Evolutionary conservation across 1,140 invertebrate genomes (phyloP).

Genomic region (Drosophila grimshawi): DNA sequence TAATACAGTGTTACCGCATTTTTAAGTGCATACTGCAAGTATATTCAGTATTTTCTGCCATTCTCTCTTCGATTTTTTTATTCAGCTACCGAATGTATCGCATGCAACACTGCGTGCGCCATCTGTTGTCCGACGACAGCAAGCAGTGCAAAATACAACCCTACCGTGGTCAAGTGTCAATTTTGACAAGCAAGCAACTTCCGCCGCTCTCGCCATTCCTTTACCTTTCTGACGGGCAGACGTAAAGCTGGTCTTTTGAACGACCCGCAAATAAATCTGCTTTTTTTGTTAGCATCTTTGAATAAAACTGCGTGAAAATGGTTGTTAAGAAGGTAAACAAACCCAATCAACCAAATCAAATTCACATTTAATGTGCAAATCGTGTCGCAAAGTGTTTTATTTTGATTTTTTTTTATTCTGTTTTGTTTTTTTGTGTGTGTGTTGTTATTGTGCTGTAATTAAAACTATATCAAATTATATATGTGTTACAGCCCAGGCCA

Average conservation of each 20-base stretch:
- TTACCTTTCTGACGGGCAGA: constrained; percentile 84
- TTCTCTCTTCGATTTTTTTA: neutral
- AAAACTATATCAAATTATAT: constrained; percentile 31
- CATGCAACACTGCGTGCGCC: constrained; percentile 29
- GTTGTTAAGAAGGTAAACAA: constrained; percentile 84
- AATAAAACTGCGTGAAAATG: constrained; percentile 79
- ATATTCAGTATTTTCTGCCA: neutral
- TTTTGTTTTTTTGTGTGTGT: constrained; percentile 54
- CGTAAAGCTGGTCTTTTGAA: constrained; percentile 79
- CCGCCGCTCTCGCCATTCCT: constrained; percentile 75
- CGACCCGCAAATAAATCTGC: constrained; percentile 74
- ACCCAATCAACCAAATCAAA: constrained; percentile 27
- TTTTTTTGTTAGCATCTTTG: constrained; percentile 71
- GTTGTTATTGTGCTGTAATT: constrained; percentile 24
- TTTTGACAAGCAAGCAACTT: constrained; percentile 64
- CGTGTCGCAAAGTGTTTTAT: constrained; percentile 12
- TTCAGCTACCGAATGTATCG: constrained; percentile 21
- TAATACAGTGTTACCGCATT: constrained; percentile 27
- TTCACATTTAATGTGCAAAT: constrained; percentile 28
- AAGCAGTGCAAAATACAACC: constrained; percentile 40
- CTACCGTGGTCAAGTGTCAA: constrained; percentile 42
- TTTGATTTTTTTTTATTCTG: constrained; percentile 19
- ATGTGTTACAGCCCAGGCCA: constrained; percentile 86
- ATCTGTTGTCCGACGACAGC: neutral
- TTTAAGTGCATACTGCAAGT: neutral